phyloP scores from a whole-genome alignment of 2,113 vertebrate genomes.

The Protobothrops mucrosquamatus region DNA sequence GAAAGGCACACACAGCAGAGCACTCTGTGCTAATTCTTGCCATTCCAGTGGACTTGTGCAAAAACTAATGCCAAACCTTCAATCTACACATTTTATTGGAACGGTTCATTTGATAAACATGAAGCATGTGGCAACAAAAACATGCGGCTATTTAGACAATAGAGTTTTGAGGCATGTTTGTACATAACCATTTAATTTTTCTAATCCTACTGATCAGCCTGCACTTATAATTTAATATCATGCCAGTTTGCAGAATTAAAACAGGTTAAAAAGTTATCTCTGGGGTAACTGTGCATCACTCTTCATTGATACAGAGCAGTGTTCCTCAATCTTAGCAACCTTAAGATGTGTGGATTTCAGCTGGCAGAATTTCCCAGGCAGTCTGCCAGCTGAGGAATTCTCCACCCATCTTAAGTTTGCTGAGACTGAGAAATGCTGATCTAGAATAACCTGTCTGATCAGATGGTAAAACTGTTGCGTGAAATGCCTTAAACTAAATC shows the following conservation, averaged over 20 bases:
- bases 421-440: not conserved
- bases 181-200: not conserved
- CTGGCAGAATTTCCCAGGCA: not conserved
- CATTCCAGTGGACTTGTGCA: constrained; percentile 8
- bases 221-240: constrained; percentile 14
- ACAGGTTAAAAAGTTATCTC: constrained; percentile 33
- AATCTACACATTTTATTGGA: constrained; percentile 30
- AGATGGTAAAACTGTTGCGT: constrained; percentile 35
- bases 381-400: not conserved
- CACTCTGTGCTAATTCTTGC: constrained; percentile 23
- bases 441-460: constrained; percentile 5
- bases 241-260: constrained; percentile 28
- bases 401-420: not conserved
- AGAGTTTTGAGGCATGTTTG: constrained; percentile 24
- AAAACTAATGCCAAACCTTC: constrained; percentile 38
- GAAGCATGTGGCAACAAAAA: constrained; percentile 56
- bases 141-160: constrained; percentile 41
- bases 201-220: constrained; percentile 27
- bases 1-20: constrained; percentile 35
- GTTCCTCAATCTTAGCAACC: not conserved
- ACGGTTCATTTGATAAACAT: constrained; percentile 59
- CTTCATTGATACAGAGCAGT: constrained; percentile 24
- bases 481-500: constrained; percentile 37
- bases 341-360: not conserved
- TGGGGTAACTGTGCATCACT: constrained; percentile 19